Base-by-base conservation (phyloP, 2,113 vertebrate genomes). In the Pristiophorus japonicus region DNA sequence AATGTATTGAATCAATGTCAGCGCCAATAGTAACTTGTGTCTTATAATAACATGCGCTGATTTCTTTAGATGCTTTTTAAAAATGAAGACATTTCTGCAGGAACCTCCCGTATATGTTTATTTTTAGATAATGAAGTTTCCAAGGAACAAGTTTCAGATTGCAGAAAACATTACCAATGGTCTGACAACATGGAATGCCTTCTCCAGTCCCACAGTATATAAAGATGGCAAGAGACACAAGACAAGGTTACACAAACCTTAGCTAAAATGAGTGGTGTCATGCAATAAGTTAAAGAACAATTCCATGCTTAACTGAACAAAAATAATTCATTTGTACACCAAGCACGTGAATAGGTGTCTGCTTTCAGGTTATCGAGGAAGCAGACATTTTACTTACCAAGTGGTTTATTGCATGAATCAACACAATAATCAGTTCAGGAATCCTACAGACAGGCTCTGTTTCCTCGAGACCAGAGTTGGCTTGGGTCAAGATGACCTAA, bases 401-500 rank as follows among this genome's bases (percentile, higher is more conserved):
- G 88, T 63, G 59, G 34, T 63, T 92, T 92, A 22, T 63, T 38
- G 7, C 62, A 63, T 92, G 59, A 92, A n/a, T 92, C n/a, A 38
- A 92, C 59, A 63, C 34, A 92, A 6, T 20, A 63, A 92, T 92
- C 88, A 92, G 88, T 63, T 92, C 88, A 38, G 88, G 16, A 38
- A 22, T 92, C 88, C 88, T 38, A 6, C 6, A 63, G n/a, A 65
- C 59, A 65, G 38, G 34, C 34, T 90, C 12, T 34, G 55, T 90
- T 90, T 90, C 51, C 51, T 38, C 2, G 16, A 63, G 59, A 65
- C 34, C 59, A 63, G 20, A 92, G 88, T 92, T 59, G 38, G 88
- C n/a, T 92, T 20, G 18, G 88, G 88, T 92, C 88, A 92, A 18
- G 59, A 63, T 92, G 88, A 92, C 88, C 88, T 5, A 63, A 38